These are phyloP conservation scores for Himantopus leucocephalus DNA, from an alignment of 2,113 vertebrate species.

Conservation along the genomic window DNA sequence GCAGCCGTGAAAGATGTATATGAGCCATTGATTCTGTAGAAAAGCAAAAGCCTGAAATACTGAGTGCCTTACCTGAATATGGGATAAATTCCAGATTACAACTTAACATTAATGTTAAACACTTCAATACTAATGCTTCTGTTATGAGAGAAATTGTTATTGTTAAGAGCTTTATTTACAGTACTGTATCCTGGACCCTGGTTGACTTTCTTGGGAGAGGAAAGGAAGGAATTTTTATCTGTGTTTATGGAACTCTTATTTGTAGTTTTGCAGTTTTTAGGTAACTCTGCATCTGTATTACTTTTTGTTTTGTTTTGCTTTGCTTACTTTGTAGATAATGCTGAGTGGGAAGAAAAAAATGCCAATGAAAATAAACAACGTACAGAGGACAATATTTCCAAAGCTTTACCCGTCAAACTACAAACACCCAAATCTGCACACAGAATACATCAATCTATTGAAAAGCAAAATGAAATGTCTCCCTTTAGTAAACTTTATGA, in stretches of 20 bases:
- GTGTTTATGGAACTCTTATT: not conserved
- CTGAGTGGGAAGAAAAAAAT: not conserved
- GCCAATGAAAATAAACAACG: not conserved
- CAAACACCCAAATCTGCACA: not conserved
- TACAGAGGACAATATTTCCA: not conserved
- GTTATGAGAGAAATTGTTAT: not conserved
- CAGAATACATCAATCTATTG: not conserved
- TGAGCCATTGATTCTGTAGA: not conserved
- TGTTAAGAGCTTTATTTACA: not conserved
- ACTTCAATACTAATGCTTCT: not conserved
- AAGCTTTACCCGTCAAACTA: not conserved
- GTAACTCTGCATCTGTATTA: not conserved
- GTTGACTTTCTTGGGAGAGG: not conserved
- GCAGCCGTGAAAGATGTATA: not conserved
- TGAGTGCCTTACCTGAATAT: not conserved
- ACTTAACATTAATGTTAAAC: not conserved
- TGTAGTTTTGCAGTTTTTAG: not conserved
- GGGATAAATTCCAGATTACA: not conserved
- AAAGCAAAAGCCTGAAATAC: not conserved
- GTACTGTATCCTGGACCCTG: not conserved
- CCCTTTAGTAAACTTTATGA: conserved; percentile 84
- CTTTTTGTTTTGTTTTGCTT: not conserved
- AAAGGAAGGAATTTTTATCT: not conserved
- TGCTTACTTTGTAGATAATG: conserved; percentile 9
- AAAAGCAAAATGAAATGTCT: conserved; percentile 51